A percentile compares a stretch with the other conserved stretches of the same genome.
These are phyloP conservation scores for Carlito syrichta DNA, from an alignment of 2,113 vertebrate species.

Conservation along the genomic window DNA sequence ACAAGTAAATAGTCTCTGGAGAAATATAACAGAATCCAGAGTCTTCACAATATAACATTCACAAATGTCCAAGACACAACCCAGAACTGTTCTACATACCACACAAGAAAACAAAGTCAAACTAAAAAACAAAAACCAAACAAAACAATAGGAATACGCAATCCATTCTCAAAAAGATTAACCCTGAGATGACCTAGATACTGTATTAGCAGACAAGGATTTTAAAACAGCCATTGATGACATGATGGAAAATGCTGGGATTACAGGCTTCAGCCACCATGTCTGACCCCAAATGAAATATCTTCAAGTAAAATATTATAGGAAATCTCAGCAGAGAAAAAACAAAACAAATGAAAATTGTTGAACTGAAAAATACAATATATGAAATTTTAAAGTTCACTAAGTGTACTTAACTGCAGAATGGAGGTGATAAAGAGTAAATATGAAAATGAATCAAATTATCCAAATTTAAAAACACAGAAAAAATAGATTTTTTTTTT, in stretches of 20 bases:
- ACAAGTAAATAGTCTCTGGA: background rate
- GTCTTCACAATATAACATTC: background rate
- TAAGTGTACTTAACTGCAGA: background rate
- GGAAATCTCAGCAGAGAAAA: background rate
- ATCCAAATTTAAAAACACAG: background rate
- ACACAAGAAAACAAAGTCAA: background rate
- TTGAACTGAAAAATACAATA: background rate
- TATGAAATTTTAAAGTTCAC: background rate
- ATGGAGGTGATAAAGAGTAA: background rate
- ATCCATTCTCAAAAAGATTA: background rate
- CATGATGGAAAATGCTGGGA: background rate
- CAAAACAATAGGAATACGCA: background rate
- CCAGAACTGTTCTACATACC: background rate
- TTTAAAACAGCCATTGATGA: background rate
- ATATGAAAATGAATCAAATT: background rate
- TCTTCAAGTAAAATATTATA: background rate
- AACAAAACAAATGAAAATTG: background rate
- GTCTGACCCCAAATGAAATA: no score
- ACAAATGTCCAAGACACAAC: background rate
- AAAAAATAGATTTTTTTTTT: no score
- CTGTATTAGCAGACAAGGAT: background rate
- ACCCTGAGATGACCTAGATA: background rate
- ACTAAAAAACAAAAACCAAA: background rate
- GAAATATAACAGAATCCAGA: slow-evolving; percentile 25
- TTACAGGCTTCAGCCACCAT: no score